Evolutionary conservation across 2,113 vertebrate genomes (phyloP).

Genomic region (Trematomus loennbergii): DNA sequence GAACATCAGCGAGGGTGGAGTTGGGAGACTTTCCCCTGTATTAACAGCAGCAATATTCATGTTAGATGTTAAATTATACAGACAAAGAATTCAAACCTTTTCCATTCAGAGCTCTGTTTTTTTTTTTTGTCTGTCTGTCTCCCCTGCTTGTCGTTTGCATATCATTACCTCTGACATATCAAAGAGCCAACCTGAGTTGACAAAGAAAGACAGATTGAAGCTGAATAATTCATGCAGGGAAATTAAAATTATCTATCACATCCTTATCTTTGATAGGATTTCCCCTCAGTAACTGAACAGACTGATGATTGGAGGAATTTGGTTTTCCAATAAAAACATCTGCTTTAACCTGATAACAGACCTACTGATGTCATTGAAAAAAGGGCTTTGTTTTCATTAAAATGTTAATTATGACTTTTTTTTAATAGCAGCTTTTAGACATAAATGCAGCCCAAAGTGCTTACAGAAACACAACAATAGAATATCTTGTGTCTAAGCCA

Average conservation of each 20-base stretch:
- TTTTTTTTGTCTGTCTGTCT: not conserved
- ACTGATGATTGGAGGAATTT: constrained; percentile 32
- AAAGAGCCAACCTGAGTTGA: constrained; percentile 69
- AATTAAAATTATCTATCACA: constrained; percentile 62
- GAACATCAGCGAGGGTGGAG: constrained; percentile 59
- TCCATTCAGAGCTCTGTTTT: constrained; percentile 10
- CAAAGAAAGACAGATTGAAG: constrained; percentile 70
- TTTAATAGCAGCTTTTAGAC: not conserved
- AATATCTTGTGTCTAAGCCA: not conserved
- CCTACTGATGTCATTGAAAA: not conserved
- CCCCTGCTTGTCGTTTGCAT: constrained; percentile 63
- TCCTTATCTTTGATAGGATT: constrained; percentile 60
- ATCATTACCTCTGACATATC: constrained; percentile 76
- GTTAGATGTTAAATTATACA: constrained; percentile 25
- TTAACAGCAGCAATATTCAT: constrained; percentile 48
- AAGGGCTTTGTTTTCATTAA: not conserved
- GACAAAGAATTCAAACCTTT: constrained; percentile 46
- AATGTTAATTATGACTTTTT: not conserved
- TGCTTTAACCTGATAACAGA: constrained; percentile 30
- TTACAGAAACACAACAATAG: not conserved
- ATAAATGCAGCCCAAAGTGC: not conserved
- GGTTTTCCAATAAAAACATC: constrained; percentile 25
- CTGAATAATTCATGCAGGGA: constrained; percentile 77
- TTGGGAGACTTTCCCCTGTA: constrained; percentile 46
- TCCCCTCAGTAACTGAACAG: constrained; percentile 23